Percentiles rank a stretch among this genome's conserved stretches.
phyloP scores from a whole-genome alignment of 2,888 invertebrate species.

The Caenorhabditis panamensis region DNA sequence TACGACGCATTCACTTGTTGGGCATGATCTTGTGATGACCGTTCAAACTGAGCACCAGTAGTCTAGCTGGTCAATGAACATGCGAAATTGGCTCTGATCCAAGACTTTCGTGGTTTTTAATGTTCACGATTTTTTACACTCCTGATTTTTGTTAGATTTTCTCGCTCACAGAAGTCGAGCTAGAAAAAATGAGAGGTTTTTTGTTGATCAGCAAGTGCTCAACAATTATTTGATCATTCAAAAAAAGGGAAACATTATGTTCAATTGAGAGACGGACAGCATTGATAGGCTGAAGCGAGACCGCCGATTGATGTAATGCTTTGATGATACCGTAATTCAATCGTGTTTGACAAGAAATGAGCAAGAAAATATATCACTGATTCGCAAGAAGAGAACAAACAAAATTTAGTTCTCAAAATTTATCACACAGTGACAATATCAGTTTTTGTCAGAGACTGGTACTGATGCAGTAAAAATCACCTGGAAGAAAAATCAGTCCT shows the following conservation, averaged over 20 bases:
- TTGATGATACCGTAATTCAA: constrained; percentile 53
- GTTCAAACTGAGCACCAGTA: not conserved
- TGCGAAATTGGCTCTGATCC: too few relatives aligned
- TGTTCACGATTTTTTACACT: too few relatives aligned
- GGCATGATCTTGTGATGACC: constrained; percentile 28
- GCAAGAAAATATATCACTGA: constrained; percentile 41
- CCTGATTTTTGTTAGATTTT: too few relatives aligned
- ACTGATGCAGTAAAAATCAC: too few relatives aligned
- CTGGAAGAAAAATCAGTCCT: too few relatives aligned
- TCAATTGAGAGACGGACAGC: constrained; percentile 20
- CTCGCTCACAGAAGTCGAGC: constrained; percentile 11
- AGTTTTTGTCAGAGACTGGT: too few relatives aligned
- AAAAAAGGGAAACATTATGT: constrained; percentile 6
- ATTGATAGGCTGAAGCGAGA: constrained; percentile 7
- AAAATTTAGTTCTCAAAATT: not conserved
- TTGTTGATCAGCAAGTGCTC: constrained; percentile 27
- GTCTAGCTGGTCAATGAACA: not conserved
- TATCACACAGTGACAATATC: not conserved
- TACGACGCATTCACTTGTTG: constrained; percentile 46
- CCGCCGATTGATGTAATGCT: constrained; percentile 46
- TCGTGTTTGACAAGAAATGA: constrained; percentile 47
- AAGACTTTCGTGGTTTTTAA: too few relatives aligned
- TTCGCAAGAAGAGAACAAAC: constrained; percentile 20
- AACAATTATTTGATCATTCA: constrained; percentile 37
- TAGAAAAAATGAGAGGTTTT: not conserved